Evolutionary conservation across 1,140 invertebrate species (phyloP).

Genomic region (Drosophila takahashii): DNA sequence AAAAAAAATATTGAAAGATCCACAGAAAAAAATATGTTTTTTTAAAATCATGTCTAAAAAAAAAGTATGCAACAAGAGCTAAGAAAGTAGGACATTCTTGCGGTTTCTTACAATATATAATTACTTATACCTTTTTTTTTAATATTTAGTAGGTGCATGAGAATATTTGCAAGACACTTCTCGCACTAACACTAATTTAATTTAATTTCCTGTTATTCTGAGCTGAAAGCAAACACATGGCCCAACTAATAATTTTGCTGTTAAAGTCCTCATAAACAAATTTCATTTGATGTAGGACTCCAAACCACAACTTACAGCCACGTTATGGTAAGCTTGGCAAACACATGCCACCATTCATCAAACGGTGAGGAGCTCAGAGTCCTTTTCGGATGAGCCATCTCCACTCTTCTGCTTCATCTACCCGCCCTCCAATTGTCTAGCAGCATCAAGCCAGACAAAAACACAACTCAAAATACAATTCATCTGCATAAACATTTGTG

Average conservation of each 20-base stretch:
- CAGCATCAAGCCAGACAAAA: conserved; percentile 56
- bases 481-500: conserved; percentile 82
- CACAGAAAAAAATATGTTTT: too few relatives aligned
- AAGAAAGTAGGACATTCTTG: too few relatives aligned
- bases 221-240: too few relatives aligned
- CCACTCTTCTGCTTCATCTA: background rate
- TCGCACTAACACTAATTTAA: too few relatives aligned
- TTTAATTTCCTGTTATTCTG: too few relatives aligned
- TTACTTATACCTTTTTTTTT: too few relatives aligned
- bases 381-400: conserved; percentile 12
- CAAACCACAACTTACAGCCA: conserved; percentile 44
- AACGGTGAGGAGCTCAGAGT: conserved; percentile 32
- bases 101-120: too few relatives aligned
- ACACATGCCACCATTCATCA: conserved; percentile 66
- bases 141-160: too few relatives aligned
- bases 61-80: too few relatives aligned
- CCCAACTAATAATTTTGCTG: background rate
- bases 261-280: background rate
- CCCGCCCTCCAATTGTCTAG: conserved; percentile 1
- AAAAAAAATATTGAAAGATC: too few relatives aligned
- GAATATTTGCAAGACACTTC: too few relatives aligned
- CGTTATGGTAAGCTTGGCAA: conserved; percentile 67
- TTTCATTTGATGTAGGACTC: background rate
- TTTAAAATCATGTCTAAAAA: too few relatives aligned
- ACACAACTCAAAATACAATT: conserved; percentile 79